Base-by-base conservation (phyloP, 2,888 invertebrate genomes). In the Cylloceria caligata region DNA sequence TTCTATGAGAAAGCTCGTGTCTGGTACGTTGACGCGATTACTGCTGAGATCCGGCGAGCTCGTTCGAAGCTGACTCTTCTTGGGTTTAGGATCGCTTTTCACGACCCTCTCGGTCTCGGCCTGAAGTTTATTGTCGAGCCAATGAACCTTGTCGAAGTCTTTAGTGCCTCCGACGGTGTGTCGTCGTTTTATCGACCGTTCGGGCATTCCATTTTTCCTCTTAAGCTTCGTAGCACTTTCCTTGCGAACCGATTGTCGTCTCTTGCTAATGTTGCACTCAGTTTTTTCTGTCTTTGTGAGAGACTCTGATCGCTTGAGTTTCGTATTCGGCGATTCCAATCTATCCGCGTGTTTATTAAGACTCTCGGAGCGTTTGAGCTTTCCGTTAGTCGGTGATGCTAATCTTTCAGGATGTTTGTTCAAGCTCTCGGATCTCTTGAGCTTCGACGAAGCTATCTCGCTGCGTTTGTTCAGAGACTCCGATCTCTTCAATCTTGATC, bases 101-200 rank as follows among this genome's bases (percentile, higher is more conserved):
- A 91, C 87, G 65, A 91, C 92, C 24, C 89, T 89, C 69, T 93
- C 93, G 34, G 92, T 90, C 83, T 94, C 94, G n/a, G 93, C 92
- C 84, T 94, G 93, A 65, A 93, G 87, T 81, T 94, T 93, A 84
- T 94, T 94, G 83, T 94, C 94, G 74, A 94, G 88, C 94, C 94
- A 94, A 57, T 94, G 94, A 21, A 95, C 93, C 84, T 95, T 95
- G 86, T 96, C 95, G 21, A 95, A 96, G 93, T 98, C 98, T 93
- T 97, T 97, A n/a, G 97, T 97, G 73, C 98, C 98, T 83, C 98
- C 98, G 7, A 98, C 98, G 0, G 98, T 98, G 93, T 98, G 98
- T 34, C 98, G 94, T 55, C 98, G 95, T 93, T 97, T 97, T 89
- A 97, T 97, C 84, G 97, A 96, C 85, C 96, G 94, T 92, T 96